Evolutionary conservation across 1,140 invertebrate genomes (phyloP).

Genomic region (Lethrus apterus): DNA sequence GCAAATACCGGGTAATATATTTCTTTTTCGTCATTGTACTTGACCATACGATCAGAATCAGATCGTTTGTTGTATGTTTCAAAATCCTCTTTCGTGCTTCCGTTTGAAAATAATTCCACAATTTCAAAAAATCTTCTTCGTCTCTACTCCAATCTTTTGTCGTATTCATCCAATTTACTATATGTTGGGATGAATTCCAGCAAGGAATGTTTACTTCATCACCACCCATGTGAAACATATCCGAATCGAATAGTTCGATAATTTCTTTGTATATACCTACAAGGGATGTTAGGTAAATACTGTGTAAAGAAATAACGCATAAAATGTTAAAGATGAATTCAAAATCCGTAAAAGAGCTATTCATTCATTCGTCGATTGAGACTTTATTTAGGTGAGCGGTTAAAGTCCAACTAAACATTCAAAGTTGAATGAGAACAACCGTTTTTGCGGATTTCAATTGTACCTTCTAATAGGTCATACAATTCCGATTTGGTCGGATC

Average conservation of each 20-base stretch:
- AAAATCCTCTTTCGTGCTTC: constrained; percentile 54
- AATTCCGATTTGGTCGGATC: constrained; percentile 68
- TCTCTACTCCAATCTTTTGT: constrained; percentile 52
- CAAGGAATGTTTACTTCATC: constrained; percentile 68
- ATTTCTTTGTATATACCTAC: constrained; percentile 41
- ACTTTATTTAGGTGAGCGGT: no score
- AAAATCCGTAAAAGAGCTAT: no score
- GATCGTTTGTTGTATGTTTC: constrained; percentile 45
- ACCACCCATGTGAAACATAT: constrained; percentile 84
- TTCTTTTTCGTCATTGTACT: constrained; percentile 63
- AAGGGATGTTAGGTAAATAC: no score
- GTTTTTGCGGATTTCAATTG: no score
- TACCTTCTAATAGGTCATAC: constrained; percentile 64
- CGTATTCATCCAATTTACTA: constrained; percentile 62
- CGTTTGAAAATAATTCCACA: constrained; percentile 72
- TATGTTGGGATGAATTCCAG: constrained; percentile 64
- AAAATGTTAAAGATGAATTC: no score
- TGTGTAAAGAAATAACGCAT: no score
- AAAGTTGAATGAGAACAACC: no score
- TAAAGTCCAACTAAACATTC: no score
- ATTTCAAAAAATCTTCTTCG: constrained; percentile 56
- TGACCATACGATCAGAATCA: constrained; percentile 71
- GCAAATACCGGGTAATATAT: constrained; percentile 58
- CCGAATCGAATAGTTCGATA: constrained; percentile 56
- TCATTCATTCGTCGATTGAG: no score